Evolutionary conservation across 1,140 invertebrate species (phyloP), one percentile per base, ranked within the genome.

Genomic region (Scylla paramamosain): DNA sequence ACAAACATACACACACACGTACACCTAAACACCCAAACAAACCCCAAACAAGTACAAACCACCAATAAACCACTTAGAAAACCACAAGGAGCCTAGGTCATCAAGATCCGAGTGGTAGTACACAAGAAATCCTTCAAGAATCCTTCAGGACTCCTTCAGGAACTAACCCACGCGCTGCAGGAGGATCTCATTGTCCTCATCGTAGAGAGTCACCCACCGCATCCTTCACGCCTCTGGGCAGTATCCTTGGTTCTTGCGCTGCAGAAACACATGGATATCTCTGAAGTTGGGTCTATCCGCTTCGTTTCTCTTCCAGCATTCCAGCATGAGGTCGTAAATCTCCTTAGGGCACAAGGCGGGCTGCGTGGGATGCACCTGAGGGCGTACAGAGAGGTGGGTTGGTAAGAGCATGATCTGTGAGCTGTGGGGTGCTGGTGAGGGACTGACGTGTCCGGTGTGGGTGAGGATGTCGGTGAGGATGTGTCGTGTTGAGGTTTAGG

Each of bases 251-350:
- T 98, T 98, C 97, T 99, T 99, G 96, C 98, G 97, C 96, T 99
- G 98, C 83, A 99, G 97, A 97, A 99, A 99, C 96, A 99, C 97
- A 97, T 99, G 98, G 95, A 99, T 98, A 97, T 99, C 98, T 94
- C 98, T 97, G 97, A 99, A 99, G 95, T 98, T 98, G 28, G 99
- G 99, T n/a, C 99, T 97, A 96, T 98, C 98, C 8, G 97, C 97
- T 89, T 98, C 98, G 96, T 98, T 98, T 39, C 98, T 97, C 96
- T 99, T 98, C 99, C 99, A 99, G 97, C 99, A 99, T 96, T 99
- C 98, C 95, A 98, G 97, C 98, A 99, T 99, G 95, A 99, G 97
- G 97, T 99, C 99, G 97, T 99, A 99, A 95, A 99, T 98, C 97
- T 99, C 98, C 95, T 98, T 98, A 16, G 98, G 98, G 97, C 99